Evolutionary conservation across 1,140 invertebrate species (phyloP).

Genomic region (Ctenoplectra terminalis): DNA sequence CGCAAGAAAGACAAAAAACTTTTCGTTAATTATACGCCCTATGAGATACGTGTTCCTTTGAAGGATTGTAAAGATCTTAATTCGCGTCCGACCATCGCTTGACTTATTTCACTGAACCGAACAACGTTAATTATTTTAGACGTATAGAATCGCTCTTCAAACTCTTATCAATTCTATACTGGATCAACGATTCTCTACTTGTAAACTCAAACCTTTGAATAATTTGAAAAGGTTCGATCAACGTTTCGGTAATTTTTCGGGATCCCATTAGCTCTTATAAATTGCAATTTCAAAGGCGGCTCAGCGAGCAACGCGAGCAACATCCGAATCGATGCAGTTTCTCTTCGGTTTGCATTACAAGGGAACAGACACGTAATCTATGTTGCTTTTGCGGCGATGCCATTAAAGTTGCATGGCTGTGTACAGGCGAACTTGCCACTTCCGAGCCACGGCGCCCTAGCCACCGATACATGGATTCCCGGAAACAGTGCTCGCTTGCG

Average conservation of each 20-base stretch:
- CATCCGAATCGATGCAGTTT: conserved; percentile 11
- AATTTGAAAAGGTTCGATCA: background rate
- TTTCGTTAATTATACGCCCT: background rate
- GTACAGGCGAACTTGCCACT: conserved; percentile 25
- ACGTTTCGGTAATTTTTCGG: no score
- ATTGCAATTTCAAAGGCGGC: background rate
- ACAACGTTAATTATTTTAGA: no score
- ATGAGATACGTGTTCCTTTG: background rate
- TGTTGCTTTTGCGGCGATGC: conserved; percentile 9
- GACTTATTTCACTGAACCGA: background rate
- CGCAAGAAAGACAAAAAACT: background rate
- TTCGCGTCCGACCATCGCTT: background rate
- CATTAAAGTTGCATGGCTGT: conserved; percentile 41
- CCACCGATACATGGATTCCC: conserved; percentile 25
- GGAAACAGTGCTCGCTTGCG: conserved; percentile 1
- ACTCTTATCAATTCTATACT: no score
- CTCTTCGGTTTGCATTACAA: conserved; percentile 9
- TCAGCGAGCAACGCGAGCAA: no score
- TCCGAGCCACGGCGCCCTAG: background rate
- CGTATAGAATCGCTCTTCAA: no score
- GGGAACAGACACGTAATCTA: conserved; percentile 1
- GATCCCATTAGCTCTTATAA: background rate
- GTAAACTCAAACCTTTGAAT: no score
- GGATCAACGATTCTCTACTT: no score
- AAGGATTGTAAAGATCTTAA: no score